phyloP scores from a whole-genome alignment of 2,797 vertebrate genomes.

The Cygnus olor region DNA sequence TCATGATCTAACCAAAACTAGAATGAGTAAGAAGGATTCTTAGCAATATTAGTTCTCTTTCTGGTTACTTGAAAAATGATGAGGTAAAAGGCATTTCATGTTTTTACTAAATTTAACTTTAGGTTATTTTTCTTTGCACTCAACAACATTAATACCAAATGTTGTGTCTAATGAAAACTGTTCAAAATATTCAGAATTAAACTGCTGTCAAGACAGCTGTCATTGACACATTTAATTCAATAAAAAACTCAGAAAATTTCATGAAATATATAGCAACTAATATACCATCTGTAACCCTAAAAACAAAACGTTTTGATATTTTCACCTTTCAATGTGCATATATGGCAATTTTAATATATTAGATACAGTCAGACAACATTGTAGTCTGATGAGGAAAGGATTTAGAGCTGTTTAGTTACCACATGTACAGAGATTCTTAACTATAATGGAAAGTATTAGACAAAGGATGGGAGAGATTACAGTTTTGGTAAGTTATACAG shows the following conservation, averaged over 20 bases:
- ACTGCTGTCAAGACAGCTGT: neutral
- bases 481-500: neutral
- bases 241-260: neutral
- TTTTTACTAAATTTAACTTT: neutral
- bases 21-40: neutral
- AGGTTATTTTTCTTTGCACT: neutral
- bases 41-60: neutral
- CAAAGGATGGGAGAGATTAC: neutral
- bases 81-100: neutral
- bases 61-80: neutral
- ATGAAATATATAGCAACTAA: neutral
- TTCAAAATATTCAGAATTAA: neutral
- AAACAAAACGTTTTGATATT: too few relatives aligned
- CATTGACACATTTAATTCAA: neutral
- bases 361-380: neutral
- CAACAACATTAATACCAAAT: neutral
- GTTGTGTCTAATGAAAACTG: neutral
- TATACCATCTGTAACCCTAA: rapidly evolving
- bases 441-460: neutral
- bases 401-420: neutral
- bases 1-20: neutral
- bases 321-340: too few relatives aligned
- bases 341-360: neutral
- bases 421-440: neutral
- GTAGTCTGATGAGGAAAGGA: neutral